Evolutionary conservation across 2,888 invertebrate species (phyloP), one percentile per base, ranked within the genome.

Genomic region (Drosophila maculinotata): DNA sequence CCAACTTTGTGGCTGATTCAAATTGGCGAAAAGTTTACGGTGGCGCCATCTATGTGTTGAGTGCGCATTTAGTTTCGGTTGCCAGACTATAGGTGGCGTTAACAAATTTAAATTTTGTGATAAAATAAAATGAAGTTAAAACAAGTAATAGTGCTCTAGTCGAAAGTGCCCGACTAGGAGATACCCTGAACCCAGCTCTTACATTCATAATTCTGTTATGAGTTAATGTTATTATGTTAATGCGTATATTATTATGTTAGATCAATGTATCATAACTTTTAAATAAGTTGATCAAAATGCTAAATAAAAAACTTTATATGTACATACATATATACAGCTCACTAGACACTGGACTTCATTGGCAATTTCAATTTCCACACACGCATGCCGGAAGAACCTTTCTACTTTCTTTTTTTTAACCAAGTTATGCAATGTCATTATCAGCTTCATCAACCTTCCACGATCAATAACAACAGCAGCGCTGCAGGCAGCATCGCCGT

Each of bases 381-480:
- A 26, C 8, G 59, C 14, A 23, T 30, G 68, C 39, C 80, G 80
- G 83, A 83, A 76, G 53, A 48, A 54, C 20, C 9, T 60, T 60
- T 72, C 36, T 52, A 38, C 44, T 49, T 60, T 76, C 17, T 2
- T 6, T 28, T 59, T 72, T 52, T 47, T 51, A 42, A 49, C 47
- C 38, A 42, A 54, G 51, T 73, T 44, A 28, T 63, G 77, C 74
- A 41, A 35, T 66, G 80, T 78, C 83, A 78, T 76, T 64, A 26
- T 59, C 41, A 38, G 52, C 31, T 44, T 31, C 51, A 64, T 64
- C 59, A 45, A n/a, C n/a, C n/a, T 49, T 35, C 31, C 12, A 51
- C 20, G 48, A 60, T 45, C 38, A 51, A 23, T 15, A 57, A 38
- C 47, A 33, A 36, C 66, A 63, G 48, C 68, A 35, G 42, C 20